phyloP scores from a whole-genome alignment of 2,113 vertebrate species.

The Ondatra zibethicus region DNA sequence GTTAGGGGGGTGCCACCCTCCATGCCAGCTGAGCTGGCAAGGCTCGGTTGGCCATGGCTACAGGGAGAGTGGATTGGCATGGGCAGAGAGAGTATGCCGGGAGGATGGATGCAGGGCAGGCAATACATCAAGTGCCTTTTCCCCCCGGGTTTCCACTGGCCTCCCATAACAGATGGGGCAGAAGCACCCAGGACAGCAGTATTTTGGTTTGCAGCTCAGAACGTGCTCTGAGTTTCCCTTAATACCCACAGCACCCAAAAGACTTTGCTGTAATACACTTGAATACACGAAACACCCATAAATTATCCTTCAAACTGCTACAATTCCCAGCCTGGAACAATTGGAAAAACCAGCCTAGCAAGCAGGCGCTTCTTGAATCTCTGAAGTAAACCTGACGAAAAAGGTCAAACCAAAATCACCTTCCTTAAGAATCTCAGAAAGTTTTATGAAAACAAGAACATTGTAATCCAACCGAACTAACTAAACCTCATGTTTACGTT shows the following conservation, averaged over 20 bases:
- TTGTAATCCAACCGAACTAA: conserved; percentile 28
- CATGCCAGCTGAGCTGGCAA: neutral
- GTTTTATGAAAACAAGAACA: neutral
- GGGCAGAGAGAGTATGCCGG: neutral
- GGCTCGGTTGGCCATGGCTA: neutral
- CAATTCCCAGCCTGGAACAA: conserved; percentile 77
- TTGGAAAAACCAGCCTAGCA: conserved; percentile 83
- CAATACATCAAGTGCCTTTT: conserved; percentile 74
- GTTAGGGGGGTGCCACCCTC: neutral
- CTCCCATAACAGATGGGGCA: conserved; percentile 63
- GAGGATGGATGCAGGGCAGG: conserved; percentile 55
- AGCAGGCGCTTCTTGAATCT: conserved; percentile 74
- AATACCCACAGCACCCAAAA: conserved; percentile 79
- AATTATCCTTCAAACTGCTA: conserved; percentile 78
- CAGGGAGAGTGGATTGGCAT: neutral
- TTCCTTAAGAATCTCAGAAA: conserved; percentile 40
- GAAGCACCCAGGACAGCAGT: conserved; percentile 63
- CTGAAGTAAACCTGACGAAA: conserved; percentile 65
- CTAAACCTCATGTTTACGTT: neutral
- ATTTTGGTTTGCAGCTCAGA: conserved; percentile 78
- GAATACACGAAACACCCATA: conserved; percentile 78
- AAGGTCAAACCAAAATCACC: conserved; percentile 75
- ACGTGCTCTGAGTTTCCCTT: conserved; percentile 76
- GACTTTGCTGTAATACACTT: conserved; percentile 73
- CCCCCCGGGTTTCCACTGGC: conserved; percentile 56